Base-by-base conservation (phyloP, 2,888 invertebrate genomes). In the Lithophane leautieri region DNA sequence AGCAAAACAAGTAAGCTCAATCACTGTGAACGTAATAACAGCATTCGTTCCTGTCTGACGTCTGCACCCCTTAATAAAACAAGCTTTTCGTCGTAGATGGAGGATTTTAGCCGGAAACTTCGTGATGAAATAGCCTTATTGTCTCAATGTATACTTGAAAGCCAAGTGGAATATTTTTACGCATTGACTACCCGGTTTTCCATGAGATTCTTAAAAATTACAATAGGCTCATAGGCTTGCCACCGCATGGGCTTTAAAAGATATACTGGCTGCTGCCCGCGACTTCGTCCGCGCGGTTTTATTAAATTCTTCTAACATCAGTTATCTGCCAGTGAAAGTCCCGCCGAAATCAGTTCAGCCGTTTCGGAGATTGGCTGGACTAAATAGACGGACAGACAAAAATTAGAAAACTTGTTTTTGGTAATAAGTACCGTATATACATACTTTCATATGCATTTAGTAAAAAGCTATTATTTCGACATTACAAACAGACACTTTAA, bases 21-120 rank as follows among this genome's bases (percentile, higher is more conserved):
- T 78, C 34, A 70, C 28, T 16, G 22, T 34, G 52, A 63, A 42
- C 42, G 34, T 72, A 71, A 72, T 71, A 78, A 71, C 50, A 60
- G 68, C 68, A 68, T 72, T 78, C 54, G 28, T 52, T 34, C 16
- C 22, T 52, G 42, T 56, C 72, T 65, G 44, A 56, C 56, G 63
- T 65, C 50, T 83, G 44, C 22, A 44, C 54, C 67, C 52, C 28
- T 67, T 78, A 68, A 83, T 78, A 71, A 83, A 71, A 82, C 42
- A 56, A 82, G 65, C 28, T 42, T 65, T 66, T 25, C 25, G 61
- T 47, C 16, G 50, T 22, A 40, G 34, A n/a, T 34, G 12, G 40
- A 40, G 22, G 25, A 58, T 58, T 63, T 40, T 19, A 62, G 42
- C n/a, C 7, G 28, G 16, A 40, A 72, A 44, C 14, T 12, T 25